Conservation (phyloP, 2,797 vertebrate genomes). For the Echeneis naucrates region DNA sequence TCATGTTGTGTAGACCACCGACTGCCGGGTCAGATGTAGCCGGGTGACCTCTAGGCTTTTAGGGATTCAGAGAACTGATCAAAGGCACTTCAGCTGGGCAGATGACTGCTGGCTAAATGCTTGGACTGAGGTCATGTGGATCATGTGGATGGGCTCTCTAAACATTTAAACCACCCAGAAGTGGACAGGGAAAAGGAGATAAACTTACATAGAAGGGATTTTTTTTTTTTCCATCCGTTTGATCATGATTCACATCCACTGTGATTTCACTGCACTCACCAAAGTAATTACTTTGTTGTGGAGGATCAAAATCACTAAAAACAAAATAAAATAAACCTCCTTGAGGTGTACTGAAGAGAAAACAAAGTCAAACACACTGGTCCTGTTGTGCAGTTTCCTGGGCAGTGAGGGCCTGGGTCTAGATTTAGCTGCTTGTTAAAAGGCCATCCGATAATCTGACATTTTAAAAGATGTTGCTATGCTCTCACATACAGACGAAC, state of each 20-base stretch:
- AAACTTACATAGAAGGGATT: slow-evolving; percentile 7
- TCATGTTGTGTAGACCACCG: slow-evolving; percentile 3
- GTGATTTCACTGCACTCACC: not conserved
- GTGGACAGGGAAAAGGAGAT: slow-evolving; percentile 19
- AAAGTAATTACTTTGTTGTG: not conserved
- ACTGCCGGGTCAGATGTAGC: slow-evolving; percentile 31
- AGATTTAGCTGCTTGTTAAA: not conserved
- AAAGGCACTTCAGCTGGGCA: slow-evolving; percentile 50
- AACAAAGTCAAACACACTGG: not conserved
- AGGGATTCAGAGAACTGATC: slow-evolving; percentile 47
- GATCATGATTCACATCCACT: not conserved
- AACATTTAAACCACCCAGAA: slow-evolving; percentile 40
- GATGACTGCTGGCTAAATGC: slow-evolving; percentile 51
- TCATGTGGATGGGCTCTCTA: slow-evolving; percentile 54
- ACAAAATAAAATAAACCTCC: not conserved
- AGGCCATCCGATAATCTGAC: too few species aligned
- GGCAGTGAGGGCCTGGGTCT: not conserved
- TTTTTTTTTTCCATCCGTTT: not conserved
- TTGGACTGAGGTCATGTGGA: slow-evolving; percentile 49
- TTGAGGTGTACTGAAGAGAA: not conserved
- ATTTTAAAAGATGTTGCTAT: not conserved
- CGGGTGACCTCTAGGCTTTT: slow-evolving; percentile 35
- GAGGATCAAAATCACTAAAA: not conserved
- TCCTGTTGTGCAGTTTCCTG: slow-evolving; percentile 6
- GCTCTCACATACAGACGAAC: not conserved